These are phyloP conservation scores for Arothron firmamentum DNA, from an alignment of 2,113 vertebrate genomes.

Conservation along the genomic window DNA sequence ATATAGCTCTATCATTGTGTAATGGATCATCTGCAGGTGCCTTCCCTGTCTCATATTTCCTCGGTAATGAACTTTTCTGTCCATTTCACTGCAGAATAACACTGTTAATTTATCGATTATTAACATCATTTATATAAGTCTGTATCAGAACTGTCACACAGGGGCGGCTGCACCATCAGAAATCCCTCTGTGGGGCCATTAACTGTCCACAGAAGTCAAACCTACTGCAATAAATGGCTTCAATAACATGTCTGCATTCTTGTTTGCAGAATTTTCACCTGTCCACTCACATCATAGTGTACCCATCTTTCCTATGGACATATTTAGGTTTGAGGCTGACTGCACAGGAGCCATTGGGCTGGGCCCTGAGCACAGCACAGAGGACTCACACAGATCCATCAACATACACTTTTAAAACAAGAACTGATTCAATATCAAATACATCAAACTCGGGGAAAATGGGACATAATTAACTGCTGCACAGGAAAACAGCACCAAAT, in stretches of 20 bases:
- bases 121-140: too few relatives aligned
- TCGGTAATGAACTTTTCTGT: too few relatives aligned
- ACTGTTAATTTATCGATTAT: too few relatives aligned
- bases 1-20: too few relatives aligned
- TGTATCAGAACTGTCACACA: slow-evolving; percentile 10
- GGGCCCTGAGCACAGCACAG: neutral
- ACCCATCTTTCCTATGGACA: slow-evolving; percentile 22
- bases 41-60: neutral
- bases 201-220: slow-evolving; percentile 30
- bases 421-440: neutral
- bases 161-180: slow-evolving; percentile 15
- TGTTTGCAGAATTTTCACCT: slow-evolving; percentile 37
- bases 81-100: too few relatives aligned
- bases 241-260: slow-evolving; percentile 53
- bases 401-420: neutral
- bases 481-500: neutral
- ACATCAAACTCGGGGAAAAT: neutral
- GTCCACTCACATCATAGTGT: slow-evolving; percentile 30
- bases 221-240: slow-evolving; percentile 53
- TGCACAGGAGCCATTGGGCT: neutral
- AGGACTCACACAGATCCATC: slow-evolving; percentile 2
- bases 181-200: slow-evolving; percentile 38
- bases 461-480: neutral
- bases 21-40: too few relatives aligned
- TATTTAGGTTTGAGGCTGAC: slow-evolving; percentile 12